Base-by-base conservation (phyloP, 1,140 invertebrate genomes). In the Dermatophagoides farinae region DNA sequence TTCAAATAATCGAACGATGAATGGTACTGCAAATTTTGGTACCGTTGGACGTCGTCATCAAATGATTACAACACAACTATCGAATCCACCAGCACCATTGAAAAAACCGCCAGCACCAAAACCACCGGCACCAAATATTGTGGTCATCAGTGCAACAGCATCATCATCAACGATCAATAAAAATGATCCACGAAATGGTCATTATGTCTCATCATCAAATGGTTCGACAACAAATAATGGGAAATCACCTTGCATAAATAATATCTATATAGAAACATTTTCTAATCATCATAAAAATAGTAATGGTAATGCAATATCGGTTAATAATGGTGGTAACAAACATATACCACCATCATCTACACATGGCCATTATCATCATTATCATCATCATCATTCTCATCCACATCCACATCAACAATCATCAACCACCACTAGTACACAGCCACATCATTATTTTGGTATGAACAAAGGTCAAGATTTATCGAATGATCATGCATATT, bases 301-400 rank as follows among this genome's bases (percentile, higher is more conserved):
- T 60, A 55, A 55, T 40, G 53, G 53, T 31, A 14, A 55, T 23
- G 31, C 47, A 50, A 11, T 50, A 50, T 18, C 14, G 6, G 47
- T 20, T 12, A 20, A 20, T 11, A n/a, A 50, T 18, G 12, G 46
- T 49, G 46, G 11, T 16, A 16, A 18, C 47, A 14, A 54, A 39
- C 1, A 23, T 14, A 38, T 16, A 16, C 10, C 9, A 23, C 11
- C 6, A 25, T 23, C n/a, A 41, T 38, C 10, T 43, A 37, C 20
- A 41, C 54, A 18, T 9, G 40, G 12, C 16, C 46, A 47, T 31
- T 25, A 64, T 40, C 63, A 64, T 14, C 25, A 61, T 53, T 54
- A 65, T 31, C 51, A 64, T 37, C 54, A 64, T 55, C 22, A 59
- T 31, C n/a, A 60, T 31, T 22, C 22, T n/a, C n/a, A n/a, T n/a